A percentile compares a stretch with the other conserved stretches of the same genome.
These are phyloP conservation scores for Pseudois nayaur DNA, from an alignment of 2,113 vertebrate genomes.

Conservation along the genomic window DNA sequence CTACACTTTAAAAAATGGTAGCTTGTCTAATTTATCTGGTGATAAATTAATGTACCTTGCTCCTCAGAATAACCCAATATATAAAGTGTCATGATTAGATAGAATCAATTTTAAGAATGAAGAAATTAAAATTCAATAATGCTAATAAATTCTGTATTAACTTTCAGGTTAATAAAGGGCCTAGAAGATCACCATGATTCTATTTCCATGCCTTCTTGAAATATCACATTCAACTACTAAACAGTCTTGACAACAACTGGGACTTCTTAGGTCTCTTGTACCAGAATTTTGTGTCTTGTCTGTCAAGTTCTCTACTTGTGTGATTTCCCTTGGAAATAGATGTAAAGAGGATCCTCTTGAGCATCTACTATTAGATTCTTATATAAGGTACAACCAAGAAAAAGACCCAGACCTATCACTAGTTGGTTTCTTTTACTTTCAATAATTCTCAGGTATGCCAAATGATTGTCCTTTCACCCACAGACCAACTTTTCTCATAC, in stretches of 20 bases:
- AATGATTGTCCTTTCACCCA: background rate
- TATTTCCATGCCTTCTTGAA: background rate
- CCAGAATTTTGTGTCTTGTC: background rate
- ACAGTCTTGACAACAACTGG: background rate
- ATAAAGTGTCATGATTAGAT: background rate
- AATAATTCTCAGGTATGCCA: background rate
- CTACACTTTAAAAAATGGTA: background rate
- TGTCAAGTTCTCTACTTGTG: background rate
- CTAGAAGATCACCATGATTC: background rate
- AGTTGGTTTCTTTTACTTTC: background rate
- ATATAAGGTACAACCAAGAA: background rate
- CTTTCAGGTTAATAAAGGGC: background rate
- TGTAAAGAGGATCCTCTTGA: background rate
- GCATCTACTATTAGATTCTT: background rate
- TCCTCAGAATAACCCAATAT: background rate
- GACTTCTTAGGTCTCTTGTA: background rate
- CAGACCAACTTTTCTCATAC: background rate
- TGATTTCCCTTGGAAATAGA: background rate
- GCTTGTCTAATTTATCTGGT: background rate
- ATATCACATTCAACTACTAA: background rate
- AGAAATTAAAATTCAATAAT: background rate
- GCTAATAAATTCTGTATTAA: background rate
- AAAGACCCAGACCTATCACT: background rate
- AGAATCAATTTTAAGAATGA: background rate
- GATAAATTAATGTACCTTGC: background rate